Evolutionary conservation across 2,888 invertebrate genomes (phyloP).

Genomic region (Dyspetes luteomarginatus): DNA sequence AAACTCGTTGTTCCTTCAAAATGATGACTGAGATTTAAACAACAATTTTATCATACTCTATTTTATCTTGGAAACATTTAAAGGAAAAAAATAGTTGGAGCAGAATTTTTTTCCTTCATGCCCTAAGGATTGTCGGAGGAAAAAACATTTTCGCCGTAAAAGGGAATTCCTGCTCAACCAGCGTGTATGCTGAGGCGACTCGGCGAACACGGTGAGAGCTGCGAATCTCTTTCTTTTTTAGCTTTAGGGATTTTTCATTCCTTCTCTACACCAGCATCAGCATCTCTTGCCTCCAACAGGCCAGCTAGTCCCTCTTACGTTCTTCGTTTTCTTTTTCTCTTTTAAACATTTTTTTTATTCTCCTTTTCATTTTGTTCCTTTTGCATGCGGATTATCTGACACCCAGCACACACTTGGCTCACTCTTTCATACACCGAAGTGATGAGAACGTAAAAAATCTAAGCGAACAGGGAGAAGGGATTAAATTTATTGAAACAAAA

Average conservation of each 20-base stretch:
- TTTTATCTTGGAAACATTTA: no score
- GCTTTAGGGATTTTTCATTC: conserved; percentile 22
- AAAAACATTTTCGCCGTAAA: conserved; percentile 11
- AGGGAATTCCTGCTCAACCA: conserved; percentile 26
- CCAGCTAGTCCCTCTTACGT: background rate
- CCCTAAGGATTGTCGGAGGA: background rate
- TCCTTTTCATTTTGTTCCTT: background rate
- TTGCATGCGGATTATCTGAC: background rate
- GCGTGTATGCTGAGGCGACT: background rate
- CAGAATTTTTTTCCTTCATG: background rate
- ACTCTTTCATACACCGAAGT: background rate
- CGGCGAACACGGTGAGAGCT: background rate
- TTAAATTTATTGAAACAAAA: conserved; percentile 37
- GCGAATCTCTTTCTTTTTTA: background rate
- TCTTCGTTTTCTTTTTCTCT: conserved; percentile 11
- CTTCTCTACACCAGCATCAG: conserved; percentile 22
- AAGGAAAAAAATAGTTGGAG: no score
- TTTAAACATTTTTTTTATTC: background rate
- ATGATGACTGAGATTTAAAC: no score
- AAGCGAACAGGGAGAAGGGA: conserved; percentile 38
- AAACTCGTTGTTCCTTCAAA: no score
- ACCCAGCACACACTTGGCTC: background rate
- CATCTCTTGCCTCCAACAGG: background rate
- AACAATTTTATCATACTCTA: no score
- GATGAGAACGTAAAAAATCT: background rate